Evolutionary conservation across 2,888 invertebrate genomes (phyloP), one percentile per base, ranked within the genome.

Genomic region (Melitaea athalia): DNA sequence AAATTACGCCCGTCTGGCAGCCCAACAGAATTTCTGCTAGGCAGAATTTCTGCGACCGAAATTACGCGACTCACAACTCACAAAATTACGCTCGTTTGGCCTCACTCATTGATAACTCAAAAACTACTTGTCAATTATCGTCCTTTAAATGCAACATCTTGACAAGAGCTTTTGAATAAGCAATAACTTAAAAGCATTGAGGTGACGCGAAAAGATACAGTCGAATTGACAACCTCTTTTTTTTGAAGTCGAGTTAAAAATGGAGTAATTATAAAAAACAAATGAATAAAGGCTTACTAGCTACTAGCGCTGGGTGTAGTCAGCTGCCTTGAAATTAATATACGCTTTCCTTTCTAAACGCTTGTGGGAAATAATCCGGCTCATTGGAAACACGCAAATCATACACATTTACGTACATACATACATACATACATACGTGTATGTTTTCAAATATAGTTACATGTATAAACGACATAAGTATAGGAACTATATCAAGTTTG

Each of bases 241-340:
- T 38, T 38, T 38, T 8, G 38, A 7, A 38, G 8, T 8, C 33
- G 43, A 60, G 52, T 47, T 38, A 61, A 55, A 62, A 67, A 11
- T 62, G n/a, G 14, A 11, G 12, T 62, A 45, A 61, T 57, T 61
- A 65, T 55, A 65, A 52, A 45, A 31, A 45, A 31, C 50, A 45
- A 38, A 59, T 59, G 14, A 38, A 60, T 60, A 52, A 66, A 15
- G 52, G n/a, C n/a, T n/a, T n/a, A n/a, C n/a, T n/a, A n/a, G n/a
- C n/a, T n/a, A 17, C 43, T 60, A 59, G 17, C 31, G 45, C 57
- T 74, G 74, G 76, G 76, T 72, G 71, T 71, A 79, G 78, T 74
- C 64, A 75, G 79, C 79, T 77, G 75, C 88, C 88, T 88, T 88
- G 88, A 86, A 87, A 80, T 78, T 72, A 78, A 85, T 85, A 72